Base-by-base conservation (phyloP, 2,113 vertebrate genomes). In the Maylandia zebra region DNA sequence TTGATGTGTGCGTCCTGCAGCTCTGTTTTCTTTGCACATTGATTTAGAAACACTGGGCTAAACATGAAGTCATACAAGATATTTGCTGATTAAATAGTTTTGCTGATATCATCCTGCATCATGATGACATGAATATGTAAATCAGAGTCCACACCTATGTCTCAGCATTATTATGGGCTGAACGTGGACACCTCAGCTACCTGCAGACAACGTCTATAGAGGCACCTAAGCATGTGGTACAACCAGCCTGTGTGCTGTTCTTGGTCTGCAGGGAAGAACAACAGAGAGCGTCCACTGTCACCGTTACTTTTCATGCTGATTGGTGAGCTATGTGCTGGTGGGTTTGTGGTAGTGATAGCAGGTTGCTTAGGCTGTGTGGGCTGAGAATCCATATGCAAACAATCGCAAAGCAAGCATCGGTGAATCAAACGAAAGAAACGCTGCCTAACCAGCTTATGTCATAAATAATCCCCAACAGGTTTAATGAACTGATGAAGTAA, bases 341-440 rank as follows among this genome's bases (percentile, higher is more conserved):
- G 32, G 32, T 38, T 38, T 66, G 32, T 38, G 32, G 19, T n/a
- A n/a, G n/a, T n/a, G 61, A 5, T 0, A 66, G 61, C 61, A n/a
- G 10, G 61, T 66, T n/a, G 59, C 0, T 36, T 36, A 1, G 32
- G 59, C 2, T 66, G 61, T 13, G 34, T 66, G 19, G 19, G 34
- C 5, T 38, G 61, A 12, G 10, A 8, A 66, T 36, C 10, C 32
- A 36, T 0, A n/a, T 1, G 32, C 32, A 66, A 66, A 66, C 61
- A 36, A 1, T 1, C 1, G 0, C 6, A 38, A 3, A 66, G 17
- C 32, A 38, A 66, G 3, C 61, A 66, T 38, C 17, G 10, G 10
- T 66, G 11, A 66, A 22, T 38, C 32, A n/a, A n/a, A 5, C 6
- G 1, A 43, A 43, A 0, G 38, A 41, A 14, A 9, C 12, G 8